Evolutionary conservation across 2,797 vertebrate species (phyloP).

Genomic region (Chelidonichthys spinosus): DNA sequence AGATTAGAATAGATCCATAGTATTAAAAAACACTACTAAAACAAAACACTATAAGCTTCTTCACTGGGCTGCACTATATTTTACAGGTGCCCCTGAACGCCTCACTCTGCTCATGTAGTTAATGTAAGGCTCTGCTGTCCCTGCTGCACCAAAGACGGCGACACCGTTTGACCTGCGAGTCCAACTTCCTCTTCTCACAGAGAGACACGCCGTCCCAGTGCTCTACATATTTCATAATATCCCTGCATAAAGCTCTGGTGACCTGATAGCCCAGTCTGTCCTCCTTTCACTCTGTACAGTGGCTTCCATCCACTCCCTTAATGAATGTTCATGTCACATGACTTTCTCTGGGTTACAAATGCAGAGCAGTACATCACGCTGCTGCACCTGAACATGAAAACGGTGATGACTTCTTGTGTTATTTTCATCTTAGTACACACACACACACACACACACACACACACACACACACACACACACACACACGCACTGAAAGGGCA

Average conservation of each 20-base stretch:
- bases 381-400: conserved; percentile 5
- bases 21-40: background rate
- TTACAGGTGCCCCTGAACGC: background rate
- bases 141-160: conserved; percentile 13
- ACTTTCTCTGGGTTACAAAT: conserved; percentile 15
- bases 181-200: background rate
- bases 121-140: background rate
- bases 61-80: background rate
- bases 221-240: conserved; percentile 64
- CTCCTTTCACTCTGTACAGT: conserved; percentile 50
- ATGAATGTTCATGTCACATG: conserved; percentile 43
- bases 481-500: background rate
- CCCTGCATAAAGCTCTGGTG: conserved; percentile 45
- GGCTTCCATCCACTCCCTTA: conserved; percentile 29
- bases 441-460: background rate
- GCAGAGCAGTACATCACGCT: conserved; percentile 37
- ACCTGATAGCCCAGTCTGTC: conserved; percentile 58
- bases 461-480: background rate
- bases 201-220: conserved; percentile 34
- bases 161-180: background rate
- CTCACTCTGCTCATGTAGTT: background rate
- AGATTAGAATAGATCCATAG: no score
- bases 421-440: conserved; percentile 45
- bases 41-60: background rate
- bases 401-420: background rate